Percentiles rank a stretch among this genome's conserved stretches.
phyloP scores from a whole-genome alignment of 2,797 vertebrate species.

The Malacoraja senta region DNA sequence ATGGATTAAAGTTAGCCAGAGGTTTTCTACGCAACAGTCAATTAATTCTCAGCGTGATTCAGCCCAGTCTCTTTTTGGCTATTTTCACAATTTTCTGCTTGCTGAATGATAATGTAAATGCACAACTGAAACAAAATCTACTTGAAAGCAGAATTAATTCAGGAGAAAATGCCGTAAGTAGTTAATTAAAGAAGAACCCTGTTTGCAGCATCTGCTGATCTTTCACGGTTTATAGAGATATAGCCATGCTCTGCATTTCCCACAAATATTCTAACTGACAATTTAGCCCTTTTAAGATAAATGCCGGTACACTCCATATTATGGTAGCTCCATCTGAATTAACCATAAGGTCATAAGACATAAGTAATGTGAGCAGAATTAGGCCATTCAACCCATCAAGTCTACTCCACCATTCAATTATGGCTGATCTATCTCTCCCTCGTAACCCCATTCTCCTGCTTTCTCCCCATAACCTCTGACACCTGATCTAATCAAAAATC shows the following conservation, averaged over 20 bases:
- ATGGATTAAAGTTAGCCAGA: no score
- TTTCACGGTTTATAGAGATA: background rate
- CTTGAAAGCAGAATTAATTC: background rate
- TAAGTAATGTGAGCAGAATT: no score
- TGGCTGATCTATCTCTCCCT: no score
- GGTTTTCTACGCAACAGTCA: no score
- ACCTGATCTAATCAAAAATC: no score
- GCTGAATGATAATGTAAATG: background rate
- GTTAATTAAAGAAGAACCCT: background rate
- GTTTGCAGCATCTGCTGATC: background rate
- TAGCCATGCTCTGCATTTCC: background rate
- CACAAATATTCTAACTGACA: background rate
- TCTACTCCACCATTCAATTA: no score
- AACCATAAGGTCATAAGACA: background rate
- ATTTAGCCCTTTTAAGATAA: background rate
- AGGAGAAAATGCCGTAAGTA: background rate
- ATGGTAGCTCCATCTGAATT: background rate
- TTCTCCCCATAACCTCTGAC: no score
- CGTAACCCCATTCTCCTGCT: no score
- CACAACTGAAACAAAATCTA: background rate
- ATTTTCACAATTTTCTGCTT: background rate
- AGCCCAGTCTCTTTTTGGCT: no score
- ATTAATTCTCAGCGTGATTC: no score
- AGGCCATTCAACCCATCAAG: no score
- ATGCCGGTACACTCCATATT: background rate